phyloP scores from a whole-genome alignment of 1,140 invertebrate genomes.

The Drosophila subpulchrella region DNA sequence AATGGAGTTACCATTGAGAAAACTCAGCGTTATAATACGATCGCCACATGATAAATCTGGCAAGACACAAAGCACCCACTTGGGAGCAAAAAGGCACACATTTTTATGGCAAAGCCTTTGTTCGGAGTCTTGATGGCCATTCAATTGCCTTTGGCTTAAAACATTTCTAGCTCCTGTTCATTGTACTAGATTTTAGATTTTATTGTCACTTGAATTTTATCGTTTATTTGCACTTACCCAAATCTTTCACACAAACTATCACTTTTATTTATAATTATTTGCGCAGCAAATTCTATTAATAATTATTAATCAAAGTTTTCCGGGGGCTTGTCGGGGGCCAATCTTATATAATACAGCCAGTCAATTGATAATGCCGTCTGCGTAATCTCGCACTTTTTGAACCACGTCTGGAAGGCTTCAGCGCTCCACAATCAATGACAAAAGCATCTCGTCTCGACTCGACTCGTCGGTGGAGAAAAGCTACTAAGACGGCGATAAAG shows the following conservation, averaged over 20 bases:
- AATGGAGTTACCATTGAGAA: slow-evolving; percentile 11
- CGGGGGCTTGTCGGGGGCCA: slow-evolving; percentile 14
- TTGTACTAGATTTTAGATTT: too few relatives aligned
- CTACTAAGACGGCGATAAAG: slow-evolving; percentile 22
- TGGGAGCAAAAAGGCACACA: background rate
- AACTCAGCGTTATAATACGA: slow-evolving; percentile 28
- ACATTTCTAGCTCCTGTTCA: too few relatives aligned
- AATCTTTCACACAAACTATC: background rate
- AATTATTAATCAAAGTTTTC: background rate
- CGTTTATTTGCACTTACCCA: background rate
- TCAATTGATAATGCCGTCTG: background rate
- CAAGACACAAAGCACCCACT: slow-evolving; percentile 15
- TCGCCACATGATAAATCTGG: slow-evolving; percentile 42
- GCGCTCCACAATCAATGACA: slow-evolving; percentile 26
- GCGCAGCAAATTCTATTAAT: background rate
- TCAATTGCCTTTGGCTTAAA: background rate
- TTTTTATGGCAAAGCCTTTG: slow-evolving; percentile 13
- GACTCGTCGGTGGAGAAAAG: background rate
- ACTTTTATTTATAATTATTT: background rate
- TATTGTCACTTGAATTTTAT: too few relatives aligned
- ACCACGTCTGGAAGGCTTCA: slow-evolving; percentile 20
- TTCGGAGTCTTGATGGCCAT: background rate
- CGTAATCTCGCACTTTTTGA: slow-evolving; percentile 1
- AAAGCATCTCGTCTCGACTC: background rate
- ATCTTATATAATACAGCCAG: background rate